phyloP scores from a whole-genome alignment of 2,113 vertebrate species.

The Coregonus clupeaformis region DNA sequence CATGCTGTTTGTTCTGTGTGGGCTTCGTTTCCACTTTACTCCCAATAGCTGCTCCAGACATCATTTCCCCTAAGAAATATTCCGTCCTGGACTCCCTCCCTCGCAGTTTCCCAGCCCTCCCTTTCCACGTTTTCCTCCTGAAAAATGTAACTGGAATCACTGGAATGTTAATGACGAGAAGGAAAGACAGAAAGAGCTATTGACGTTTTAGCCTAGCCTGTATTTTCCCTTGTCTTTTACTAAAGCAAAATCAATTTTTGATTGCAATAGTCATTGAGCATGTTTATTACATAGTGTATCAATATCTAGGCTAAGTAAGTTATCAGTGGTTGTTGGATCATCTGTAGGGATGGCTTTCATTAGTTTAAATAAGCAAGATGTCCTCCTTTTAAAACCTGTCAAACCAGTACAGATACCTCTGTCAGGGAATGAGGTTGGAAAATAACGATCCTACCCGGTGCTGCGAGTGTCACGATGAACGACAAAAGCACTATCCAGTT shows the following conservation, averaged over 20 bases:
- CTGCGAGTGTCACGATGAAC: constrained; percentile 11
- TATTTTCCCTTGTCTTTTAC: constrained; percentile 4
- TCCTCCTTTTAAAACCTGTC: constrained; percentile 43
- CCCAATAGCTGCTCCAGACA: constrained; percentile 53
- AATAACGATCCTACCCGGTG: not conserved
- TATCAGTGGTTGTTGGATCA: constrained; percentile 11
- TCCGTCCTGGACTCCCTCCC: not conserved
- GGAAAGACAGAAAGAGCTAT: constrained; percentile 45
- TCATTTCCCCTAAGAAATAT: constrained; percentile 18
- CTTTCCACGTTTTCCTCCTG: constrained; percentile 57
- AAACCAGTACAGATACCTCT: constrained; percentile 30
- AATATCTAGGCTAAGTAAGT: constrained; percentile 6
- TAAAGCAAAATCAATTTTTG: not conserved
- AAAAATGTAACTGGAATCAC: constrained; percentile 64
- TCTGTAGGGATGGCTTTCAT: constrained; percentile 23
- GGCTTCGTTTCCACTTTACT: constrained; percentile 38
- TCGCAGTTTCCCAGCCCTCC: constrained; percentile 37
- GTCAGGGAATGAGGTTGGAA: not conserved
- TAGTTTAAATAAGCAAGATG: constrained; percentile 54
- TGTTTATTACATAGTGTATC: not conserved
- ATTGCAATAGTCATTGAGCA: not conserved
- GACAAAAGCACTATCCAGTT: constrained; percentile 14
- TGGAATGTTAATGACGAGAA: constrained; percentile 72
- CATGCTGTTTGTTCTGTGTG: constrained; percentile 24
- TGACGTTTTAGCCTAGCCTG: constrained; percentile 12